These are phyloP conservation scores for Chiloscyllium plagiosum DNA, from an alignment of 2,113 vertebrate species.

Conservation along the genomic window DNA sequence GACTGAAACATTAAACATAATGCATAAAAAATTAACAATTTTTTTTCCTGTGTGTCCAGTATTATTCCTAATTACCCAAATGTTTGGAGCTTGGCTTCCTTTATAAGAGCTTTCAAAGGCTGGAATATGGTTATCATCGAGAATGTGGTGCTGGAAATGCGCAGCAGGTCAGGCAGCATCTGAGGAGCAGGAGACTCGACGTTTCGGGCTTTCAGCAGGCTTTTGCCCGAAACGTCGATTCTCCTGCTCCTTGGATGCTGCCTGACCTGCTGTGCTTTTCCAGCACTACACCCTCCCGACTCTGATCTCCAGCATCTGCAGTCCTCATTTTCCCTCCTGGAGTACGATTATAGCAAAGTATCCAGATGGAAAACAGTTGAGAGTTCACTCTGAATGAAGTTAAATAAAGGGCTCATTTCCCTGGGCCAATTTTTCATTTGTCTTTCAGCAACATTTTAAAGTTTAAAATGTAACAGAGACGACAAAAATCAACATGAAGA, in stretches of 20 bases:
- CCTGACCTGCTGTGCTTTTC: too few species aligned
- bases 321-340: too few species aligned
- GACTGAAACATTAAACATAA: not conserved
- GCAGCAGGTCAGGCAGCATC: too few species aligned
- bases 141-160: too few species aligned
- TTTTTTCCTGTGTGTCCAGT: not conserved
- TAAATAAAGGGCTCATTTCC: not conserved
- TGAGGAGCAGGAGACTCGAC: too few species aligned
- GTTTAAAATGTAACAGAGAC: not conserved
- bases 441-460: not conserved
- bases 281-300: too few species aligned
- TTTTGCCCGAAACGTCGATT: too few species aligned
- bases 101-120: not conserved
- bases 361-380: not conserved
- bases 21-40: not conserved
- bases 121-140: not conserved
- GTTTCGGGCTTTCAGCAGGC: too few species aligned
- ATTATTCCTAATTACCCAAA: not conserved
- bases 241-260: too few species aligned
- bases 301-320: too few species aligned
- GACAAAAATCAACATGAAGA: not conserved
- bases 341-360: not conserved
- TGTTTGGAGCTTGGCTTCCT: too few species aligned
- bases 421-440: not conserved
- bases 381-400: not conserved